phyloP scores from a whole-genome alignment of 2,888 invertebrate genomes.

The Cataglyphis livida region DNA sequence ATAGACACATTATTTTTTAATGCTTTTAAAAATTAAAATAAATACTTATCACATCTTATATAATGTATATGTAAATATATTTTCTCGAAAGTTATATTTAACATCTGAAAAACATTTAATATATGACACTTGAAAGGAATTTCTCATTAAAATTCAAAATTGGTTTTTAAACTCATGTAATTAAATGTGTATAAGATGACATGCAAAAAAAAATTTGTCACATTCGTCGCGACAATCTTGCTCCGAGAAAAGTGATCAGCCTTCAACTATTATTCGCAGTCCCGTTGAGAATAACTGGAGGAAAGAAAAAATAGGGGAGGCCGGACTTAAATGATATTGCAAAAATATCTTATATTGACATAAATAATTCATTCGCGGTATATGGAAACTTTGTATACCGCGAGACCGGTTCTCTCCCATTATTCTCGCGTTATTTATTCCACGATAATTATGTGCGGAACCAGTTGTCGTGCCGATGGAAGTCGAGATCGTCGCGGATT shows the following conservation, averaged over 20 bases:
- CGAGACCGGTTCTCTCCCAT: slow-evolving; percentile 17
- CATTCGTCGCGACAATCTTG: background rate
- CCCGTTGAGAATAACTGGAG: background rate
- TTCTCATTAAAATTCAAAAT: background rate
- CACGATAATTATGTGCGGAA: slow-evolving; percentile 38
- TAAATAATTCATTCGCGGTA: slow-evolving; percentile 46
- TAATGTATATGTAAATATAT: background rate
- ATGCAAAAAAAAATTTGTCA: background rate
- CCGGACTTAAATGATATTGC: background rate
- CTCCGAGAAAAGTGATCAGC: background rate
- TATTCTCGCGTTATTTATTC: slow-evolving; percentile 41
- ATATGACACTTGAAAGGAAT: background rate
- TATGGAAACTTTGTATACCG: slow-evolving; percentile 11
- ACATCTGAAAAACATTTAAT: background rate
- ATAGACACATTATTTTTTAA: background rate
- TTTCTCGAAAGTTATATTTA: background rate
- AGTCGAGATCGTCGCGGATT: slow-evolving; percentile 40
- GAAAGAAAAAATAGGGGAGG: background rate
- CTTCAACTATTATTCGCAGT: slow-evolving; percentile 21
- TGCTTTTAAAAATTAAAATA: background rate
- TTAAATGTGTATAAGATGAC: background rate
- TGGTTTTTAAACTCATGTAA: background rate
- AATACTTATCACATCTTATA: background rate
- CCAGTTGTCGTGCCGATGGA: slow-evolving; percentile 45
- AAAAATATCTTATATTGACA: slow-evolving; percentile 18